A percentile compares a stretch with the other conserved stretches of the same genome.
phyloP scores from a whole-genome alignment of 2,888 invertebrate species.

The Coleophora deauratella region DNA sequence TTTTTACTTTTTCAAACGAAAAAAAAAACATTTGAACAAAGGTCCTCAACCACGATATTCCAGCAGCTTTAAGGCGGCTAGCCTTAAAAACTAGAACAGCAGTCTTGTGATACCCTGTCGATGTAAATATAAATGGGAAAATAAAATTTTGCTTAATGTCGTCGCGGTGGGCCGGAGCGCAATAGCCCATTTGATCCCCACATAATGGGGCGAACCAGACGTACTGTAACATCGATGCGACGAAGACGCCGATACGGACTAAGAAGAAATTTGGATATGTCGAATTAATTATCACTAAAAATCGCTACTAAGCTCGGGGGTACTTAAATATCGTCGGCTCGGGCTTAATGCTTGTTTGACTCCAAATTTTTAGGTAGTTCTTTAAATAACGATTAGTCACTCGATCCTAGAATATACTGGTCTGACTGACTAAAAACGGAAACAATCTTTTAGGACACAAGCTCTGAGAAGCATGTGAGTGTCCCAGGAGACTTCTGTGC shows the following conservation, averaged over 20 bases:
- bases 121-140: constrained; percentile 24
- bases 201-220: constrained; percentile 49
- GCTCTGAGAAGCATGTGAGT: too few species aligned
- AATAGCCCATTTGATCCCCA: constrained; percentile 55
- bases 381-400: not conserved
- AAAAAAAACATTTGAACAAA: too few species aligned
- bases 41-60: too few species aligned
- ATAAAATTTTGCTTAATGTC: constrained; percentile 54
- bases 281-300: not conserved
- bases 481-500: too few species aligned
- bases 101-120: too few species aligned
- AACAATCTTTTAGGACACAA: too few species aligned
- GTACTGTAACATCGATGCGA: constrained; percentile 35
- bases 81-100: too few species aligned
- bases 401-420: too few species aligned
- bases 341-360: not conserved
- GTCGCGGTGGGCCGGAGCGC: constrained; percentile 27
- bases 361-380: not conserved
- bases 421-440: too few species aligned
- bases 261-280: constrained; percentile 1
- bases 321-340: not conserved
- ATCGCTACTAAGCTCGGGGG: not conserved
- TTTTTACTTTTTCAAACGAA: too few species aligned
- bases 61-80: too few species aligned
- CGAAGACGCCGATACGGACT: constrained; percentile 26